phyloP scores from a whole-genome alignment of 2,888 invertebrate species.

The Leptinotarsa tumamoca region DNA sequence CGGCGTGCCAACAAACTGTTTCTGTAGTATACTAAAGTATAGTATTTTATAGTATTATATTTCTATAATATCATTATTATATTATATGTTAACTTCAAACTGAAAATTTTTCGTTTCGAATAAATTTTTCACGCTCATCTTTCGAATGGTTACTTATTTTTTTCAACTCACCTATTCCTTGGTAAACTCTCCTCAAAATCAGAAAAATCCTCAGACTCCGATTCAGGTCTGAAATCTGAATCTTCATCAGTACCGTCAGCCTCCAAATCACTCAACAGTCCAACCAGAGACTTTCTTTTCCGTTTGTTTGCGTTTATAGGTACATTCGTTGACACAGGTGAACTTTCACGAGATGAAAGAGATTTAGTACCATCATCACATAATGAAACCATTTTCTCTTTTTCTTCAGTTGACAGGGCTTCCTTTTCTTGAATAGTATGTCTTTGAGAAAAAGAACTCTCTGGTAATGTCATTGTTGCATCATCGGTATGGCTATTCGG shows the following conservation, averaged over 20 bases:
- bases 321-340: background rate
- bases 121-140: background rate
- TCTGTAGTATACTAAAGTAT: no score
- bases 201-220: slow-evolving; percentile 15
- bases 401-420: no score
- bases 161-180: slow-evolving; percentile 10
- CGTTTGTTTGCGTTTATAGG: background rate
- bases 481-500: no score
- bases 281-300: background rate
- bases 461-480: no score
- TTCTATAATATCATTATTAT: no score
- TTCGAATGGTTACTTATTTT: background rate
- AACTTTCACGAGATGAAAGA: background rate
- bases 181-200: background rate
- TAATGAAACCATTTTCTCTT: no score
- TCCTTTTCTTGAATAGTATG: no score
- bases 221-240: slow-evolving; percentile 18
- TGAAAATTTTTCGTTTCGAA: background rate
- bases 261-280: background rate
- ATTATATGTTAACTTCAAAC: no score
- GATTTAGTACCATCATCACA: background rate
- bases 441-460: no score
- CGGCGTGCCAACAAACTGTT: no score
- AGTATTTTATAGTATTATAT: no score
- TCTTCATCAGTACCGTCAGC: slow-evolving; percentile 6